Conservation (phyloP, 1,140 invertebrate species). For the Lasioglossum albipes region DNA sequence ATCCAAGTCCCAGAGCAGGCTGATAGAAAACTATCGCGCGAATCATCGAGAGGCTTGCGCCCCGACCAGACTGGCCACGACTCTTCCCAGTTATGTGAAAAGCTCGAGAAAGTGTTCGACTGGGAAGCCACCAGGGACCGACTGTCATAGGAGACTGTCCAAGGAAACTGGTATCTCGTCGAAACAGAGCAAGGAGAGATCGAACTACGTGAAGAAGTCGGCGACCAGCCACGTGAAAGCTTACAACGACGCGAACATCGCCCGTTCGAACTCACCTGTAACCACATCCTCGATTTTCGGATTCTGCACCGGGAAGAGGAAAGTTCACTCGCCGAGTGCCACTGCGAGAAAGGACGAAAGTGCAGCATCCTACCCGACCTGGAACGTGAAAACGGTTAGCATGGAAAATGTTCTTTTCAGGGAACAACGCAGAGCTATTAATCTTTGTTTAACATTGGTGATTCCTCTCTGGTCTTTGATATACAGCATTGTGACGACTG, state of each 20-base stretch:
- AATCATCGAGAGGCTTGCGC: slow-evolving; percentile 4
- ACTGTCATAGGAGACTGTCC: slow-evolving; percentile 38
- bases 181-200: slow-evolving; percentile 64
- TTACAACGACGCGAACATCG: slow-evolving; percentile 58
- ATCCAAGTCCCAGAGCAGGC: slow-evolving; percentile 46
- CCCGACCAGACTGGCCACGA: slow-evolving; percentile 53
- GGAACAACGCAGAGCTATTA: too few relatives aligned
- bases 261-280: slow-evolving; percentile 55
- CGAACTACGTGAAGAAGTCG: slow-evolving; percentile 61
- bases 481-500: too few relatives aligned
- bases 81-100: slow-evolving; percentile 70
- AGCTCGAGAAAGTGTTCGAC: slow-evolving; percentile 64
- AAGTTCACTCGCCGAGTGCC: slow-evolving; percentile 28
- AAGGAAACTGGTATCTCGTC: slow-evolving; percentile 54
- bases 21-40: slow-evolving; percentile 25
- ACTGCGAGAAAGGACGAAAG: slow-evolving; percentile 21
- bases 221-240: slow-evolving; percentile 53
- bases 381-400: slow-evolving; percentile 59
- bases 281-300: slow-evolving; percentile 75
- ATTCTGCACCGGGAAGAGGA: slow-evolving; percentile 74
- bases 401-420: not conserved
- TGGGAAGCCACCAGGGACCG: slow-evolving; percentile 66
- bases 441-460: not conserved
- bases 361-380: slow-evolving; percentile 33
- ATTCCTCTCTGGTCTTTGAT: not conserved